phyloP scores from a whole-genome alignment of 2,797 vertebrate species.

The Cirrhinus mrigala region DNA sequence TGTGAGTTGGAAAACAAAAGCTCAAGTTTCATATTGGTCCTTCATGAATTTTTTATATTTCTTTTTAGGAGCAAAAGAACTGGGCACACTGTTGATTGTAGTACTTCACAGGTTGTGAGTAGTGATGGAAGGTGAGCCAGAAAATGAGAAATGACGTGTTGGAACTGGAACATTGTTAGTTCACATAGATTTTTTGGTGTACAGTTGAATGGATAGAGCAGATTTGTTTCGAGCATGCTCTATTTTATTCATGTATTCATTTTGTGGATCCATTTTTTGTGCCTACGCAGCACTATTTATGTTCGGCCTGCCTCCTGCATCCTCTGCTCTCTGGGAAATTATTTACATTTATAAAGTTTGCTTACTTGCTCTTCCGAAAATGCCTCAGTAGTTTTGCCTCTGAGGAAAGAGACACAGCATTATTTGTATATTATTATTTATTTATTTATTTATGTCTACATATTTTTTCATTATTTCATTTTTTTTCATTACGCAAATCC shows the following conservation, averaged over 20 bases:
- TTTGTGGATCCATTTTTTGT: constrained; percentile 36
- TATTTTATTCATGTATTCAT: constrained; percentile 41
- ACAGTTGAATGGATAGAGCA: background rate
- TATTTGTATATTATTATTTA: background rate
- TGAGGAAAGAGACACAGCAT: background rate
- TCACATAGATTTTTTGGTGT: constrained; percentile 2
- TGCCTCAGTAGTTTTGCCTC: constrained; percentile 10
- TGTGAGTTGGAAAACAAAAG: background rate
- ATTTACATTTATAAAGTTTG: constrained; percentile 33
- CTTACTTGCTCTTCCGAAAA: constrained; percentile 1
- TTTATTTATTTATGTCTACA: background rate
- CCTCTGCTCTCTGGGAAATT: background rate
- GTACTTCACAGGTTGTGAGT: constrained; percentile 14
- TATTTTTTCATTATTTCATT: background rate
- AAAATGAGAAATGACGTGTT: background rate
- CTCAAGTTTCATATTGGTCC: background rate
- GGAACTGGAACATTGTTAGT: background rate
- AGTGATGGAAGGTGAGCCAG: constrained; percentile 9
- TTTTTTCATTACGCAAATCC: background rate
- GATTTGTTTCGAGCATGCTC: constrained; percentile 9
- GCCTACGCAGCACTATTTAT: constrained; percentile 40
- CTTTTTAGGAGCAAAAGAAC: background rate
- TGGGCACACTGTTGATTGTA: constrained; percentile 2
- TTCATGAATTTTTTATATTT: background rate
- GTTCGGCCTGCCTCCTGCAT: background rate